Evolutionary conservation across 2,113 vertebrate species (phyloP), one percentile per base, ranked within the genome.

Genomic region (Crypturellus undulatus): DNA sequence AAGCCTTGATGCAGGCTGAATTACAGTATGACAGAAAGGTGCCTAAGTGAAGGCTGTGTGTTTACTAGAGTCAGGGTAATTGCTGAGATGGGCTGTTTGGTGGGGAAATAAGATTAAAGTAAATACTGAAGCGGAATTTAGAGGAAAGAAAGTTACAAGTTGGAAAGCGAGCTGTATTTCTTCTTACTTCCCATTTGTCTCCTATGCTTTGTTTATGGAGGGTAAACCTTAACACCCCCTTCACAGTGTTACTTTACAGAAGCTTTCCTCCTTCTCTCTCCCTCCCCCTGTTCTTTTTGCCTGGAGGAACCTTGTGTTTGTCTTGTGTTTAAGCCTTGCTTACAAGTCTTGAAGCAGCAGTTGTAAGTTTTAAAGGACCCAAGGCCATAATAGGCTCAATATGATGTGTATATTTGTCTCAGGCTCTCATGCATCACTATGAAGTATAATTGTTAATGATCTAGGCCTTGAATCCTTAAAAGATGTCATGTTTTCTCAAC

Each of bases 401-500:
- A 42, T 47, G 60, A 59, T 60, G 45, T 78, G 68, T 94, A 6
- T 72, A 60, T 85, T 69, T 83, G 63, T 95, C 84, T 92, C 51
- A 38, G 78, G 58, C 3, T 52, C 79, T 94, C 76, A 56, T 93
- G 79, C 62, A 88, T 80, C 85, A 25, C 69, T 77, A 38, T 47
- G 62, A 71, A 40, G 77, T 25, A 70, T 90, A 92, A 91, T 94
- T 96, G 90, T 72, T 72, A 92, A 94, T 72, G 79, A 56, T 25
- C 71, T 64, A 63, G 87, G 75, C 68, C 87, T 90, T 68, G 38
- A 63, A 8, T 90, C 79, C 91, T 51, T 26, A 40, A 65, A 63
- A 89, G 63, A 95, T 80, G 79, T 68, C 87, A 93, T 93, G 89
- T 65, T 95, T 96, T 93, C 3, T 0, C 71, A 63, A 90, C 81